Percentiles rank a stretch among this genome's conserved stretches.
These are phyloP conservation scores for Idaea biselata DNA, from an alignment of 2,888 invertebrate species.

Conservation along the genomic window DNA sequence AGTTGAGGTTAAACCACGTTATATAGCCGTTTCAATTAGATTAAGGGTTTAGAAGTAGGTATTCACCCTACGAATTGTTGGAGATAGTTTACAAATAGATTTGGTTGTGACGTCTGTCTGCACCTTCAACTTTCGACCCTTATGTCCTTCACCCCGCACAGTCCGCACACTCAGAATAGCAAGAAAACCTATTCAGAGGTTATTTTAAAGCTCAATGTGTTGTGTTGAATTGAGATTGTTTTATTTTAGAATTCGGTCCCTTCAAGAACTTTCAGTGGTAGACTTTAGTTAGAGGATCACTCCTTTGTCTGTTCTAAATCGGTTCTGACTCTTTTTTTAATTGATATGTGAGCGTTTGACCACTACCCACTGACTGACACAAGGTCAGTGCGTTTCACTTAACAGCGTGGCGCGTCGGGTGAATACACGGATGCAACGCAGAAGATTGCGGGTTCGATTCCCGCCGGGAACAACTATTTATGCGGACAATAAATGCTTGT, in stretches of 20 bases:
- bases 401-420: too few relatives aligned
- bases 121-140: conserved; percentile 48
- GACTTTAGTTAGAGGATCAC: not conserved
- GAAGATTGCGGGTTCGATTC: too few relatives aligned
- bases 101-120: conserved; percentile 43
- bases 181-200: conserved; percentile 15
- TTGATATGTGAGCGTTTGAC: too few relatives aligned
- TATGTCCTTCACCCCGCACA: conserved; percentile 29
- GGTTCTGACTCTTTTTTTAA: too few relatives aligned
- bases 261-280: not conserved
- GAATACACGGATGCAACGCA: too few relatives aligned
- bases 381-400: too few relatives aligned
- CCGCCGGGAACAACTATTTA: too few relatives aligned
- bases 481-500: too few relatives aligned
- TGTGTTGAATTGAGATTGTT: conserved; percentile 9
- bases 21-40: conserved; percentile 9
- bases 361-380: too few relatives aligned
- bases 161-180: conserved; percentile 22
- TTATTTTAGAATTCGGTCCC: not conserved
- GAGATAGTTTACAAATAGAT: conserved; percentile 28
- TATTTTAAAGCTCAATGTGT: conserved; percentile 2
- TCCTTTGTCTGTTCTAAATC: not conserved
- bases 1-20: too few relatives aligned
- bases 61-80: conserved; percentile 11
- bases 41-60: conserved; percentile 8